Evolutionary conservation across 2,113 vertebrate species (phyloP), one percentile per base, ranked within the genome.

Genomic region (Muntiacus reevesi): DNA sequence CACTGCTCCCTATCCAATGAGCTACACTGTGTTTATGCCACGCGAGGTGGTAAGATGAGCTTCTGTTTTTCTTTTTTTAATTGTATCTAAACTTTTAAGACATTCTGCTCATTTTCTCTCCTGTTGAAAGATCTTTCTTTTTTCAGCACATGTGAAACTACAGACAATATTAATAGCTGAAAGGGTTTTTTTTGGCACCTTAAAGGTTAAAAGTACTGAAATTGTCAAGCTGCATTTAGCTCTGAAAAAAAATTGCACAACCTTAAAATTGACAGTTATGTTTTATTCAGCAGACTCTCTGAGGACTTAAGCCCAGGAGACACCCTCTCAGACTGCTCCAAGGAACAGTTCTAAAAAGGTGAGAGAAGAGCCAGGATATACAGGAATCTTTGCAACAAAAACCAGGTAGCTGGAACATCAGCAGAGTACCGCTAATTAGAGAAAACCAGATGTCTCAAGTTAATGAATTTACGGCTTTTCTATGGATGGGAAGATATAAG

Each of bases 201-300:
- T 1, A n/a, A 4, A 16, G 10, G 55, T n/a, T 14, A 54, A 6
- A 13, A 1, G 7, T 11, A 0, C 6, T 23, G 25, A 7, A 14
- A 12, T 12, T 9, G 25, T 43, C 28, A 11, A 33, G 19, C 14
- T 36, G 5, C 40, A 7, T 62, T 50, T 54, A 78, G 47, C 25
- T 33, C 13, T 82, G 50, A n/a, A n/a, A 54, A 47, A 54, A 82
- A n/a, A 54, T n/a, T 82, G 50, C 30, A 82, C 79, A 54, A 23
- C 30, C 30, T 82, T n/a, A n/a, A 82, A 52, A 3, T 0, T n/a
- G 79, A 54, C 45, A 82, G 19, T 82, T 54, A 54, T n/a, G 47
- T n/a, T 54, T 82, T 54, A 82, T n/a, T 82, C 79, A n/a, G 50
- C 30, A 7, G 79, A 54, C 19, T 82, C 47, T 81, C 47, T 82